A percentile compares a stretch with the other conserved stretches of the same genome.
These are phyloP conservation scores for Syrrhaptes paradoxus DNA, from an alignment of 2,113 vertebrate genomes.

Conservation along the genomic window DNA sequence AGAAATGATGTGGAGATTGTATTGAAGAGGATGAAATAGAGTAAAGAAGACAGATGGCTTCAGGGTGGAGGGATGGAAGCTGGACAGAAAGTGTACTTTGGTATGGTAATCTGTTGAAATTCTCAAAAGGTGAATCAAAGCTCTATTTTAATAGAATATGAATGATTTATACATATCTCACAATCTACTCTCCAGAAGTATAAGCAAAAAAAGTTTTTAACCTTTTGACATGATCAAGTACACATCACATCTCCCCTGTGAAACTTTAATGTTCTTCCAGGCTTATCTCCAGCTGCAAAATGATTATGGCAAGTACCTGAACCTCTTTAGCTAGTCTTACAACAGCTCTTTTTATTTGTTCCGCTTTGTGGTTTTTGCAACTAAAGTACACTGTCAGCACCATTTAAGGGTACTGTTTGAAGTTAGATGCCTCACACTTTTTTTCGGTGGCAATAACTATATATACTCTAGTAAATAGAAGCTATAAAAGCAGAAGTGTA, in stretches of 20 bases:
- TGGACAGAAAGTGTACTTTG: background rate
- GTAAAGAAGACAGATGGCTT: background rate
- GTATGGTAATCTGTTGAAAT: constrained; percentile 25
- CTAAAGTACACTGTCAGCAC: constrained; percentile 59
- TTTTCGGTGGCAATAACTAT: constrained; percentile 16
- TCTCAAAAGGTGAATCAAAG: background rate
- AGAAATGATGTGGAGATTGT: background rate
- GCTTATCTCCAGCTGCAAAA: constrained; percentile 23
- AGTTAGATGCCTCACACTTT: background rate
- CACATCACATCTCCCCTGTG: background rate
- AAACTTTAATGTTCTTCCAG: constrained; percentile 45
- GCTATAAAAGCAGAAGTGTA: constrained; percentile 6
- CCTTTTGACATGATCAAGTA: background rate
- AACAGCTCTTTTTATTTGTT: constrained; percentile 58
- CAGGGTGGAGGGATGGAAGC: background rate
- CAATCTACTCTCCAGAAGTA: background rate
- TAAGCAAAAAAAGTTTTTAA: constrained; percentile 4
- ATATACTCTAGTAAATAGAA: background rate
- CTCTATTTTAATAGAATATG: background rate
- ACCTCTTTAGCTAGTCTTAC: constrained; percentile 44
- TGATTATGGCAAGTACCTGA: constrained; percentile 31
- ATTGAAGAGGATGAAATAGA: background rate
- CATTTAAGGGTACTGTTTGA: background rate
- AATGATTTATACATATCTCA: constrained; percentile 8
- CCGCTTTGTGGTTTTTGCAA: constrained; percentile 34